These are phyloP conservation scores for Ormyrus nitidulus DNA, from an alignment of 2,888 invertebrate genomes.

Conservation along the genomic window DNA sequence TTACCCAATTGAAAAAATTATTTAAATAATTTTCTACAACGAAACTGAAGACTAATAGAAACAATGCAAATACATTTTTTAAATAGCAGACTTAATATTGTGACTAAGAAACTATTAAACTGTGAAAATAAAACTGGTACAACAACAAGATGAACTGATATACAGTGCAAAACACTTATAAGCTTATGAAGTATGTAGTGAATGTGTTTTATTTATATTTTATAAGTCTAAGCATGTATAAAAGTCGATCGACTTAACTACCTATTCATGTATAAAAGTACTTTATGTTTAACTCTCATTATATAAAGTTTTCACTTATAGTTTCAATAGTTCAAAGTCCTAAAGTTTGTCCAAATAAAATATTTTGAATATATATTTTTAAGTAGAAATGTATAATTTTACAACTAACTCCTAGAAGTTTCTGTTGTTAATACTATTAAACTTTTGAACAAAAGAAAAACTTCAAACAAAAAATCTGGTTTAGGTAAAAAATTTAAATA, in stretches of 20 bases:
- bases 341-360: no score
- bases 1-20: no score
- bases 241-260: no score
- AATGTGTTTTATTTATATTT: background rate
- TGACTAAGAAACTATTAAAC: constrained; percentile 6
- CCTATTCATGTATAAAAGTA: background rate
- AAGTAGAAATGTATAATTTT: background rate
- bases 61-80: constrained; percentile 50
- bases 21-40: no score
- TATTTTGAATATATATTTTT: no score
- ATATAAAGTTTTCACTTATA: no score
- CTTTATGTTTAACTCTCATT: no score
- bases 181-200: background rate
- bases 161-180: constrained; percentile 40
- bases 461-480: no score
- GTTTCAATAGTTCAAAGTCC: no score
- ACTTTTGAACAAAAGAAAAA: no score
- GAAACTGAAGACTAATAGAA: constrained; percentile 11
- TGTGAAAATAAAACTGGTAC: background rate
- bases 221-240: constrained; percentile 16
- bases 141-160: constrained; percentile 12
- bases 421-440: no score
- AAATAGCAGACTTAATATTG: constrained; percentile 25
- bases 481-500: no score
- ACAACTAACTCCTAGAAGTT: background rate